Conservation (phyloP, 2,888 invertebrate species). For the Scrobipalpa costella region DNA sequence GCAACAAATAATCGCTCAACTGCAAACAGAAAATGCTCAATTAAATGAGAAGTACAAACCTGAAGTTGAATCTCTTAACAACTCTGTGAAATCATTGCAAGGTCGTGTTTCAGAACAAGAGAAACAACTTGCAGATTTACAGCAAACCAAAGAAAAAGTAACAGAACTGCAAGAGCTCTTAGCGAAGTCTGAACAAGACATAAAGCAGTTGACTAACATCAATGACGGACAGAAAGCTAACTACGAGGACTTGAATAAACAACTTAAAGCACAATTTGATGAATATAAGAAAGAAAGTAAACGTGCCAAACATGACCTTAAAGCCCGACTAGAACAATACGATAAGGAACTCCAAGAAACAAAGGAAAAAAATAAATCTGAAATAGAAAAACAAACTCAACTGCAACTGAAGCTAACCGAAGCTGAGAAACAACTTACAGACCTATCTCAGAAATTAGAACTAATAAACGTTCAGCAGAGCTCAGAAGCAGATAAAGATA, state of each 20-base stretch:
- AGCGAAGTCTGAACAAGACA: constrained; percentile 69
- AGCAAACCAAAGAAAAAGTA: constrained; percentile 63
- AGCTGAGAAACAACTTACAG: constrained; percentile 60
- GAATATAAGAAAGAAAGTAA: constrained; percentile 74
- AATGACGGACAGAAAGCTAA: constrained; percentile 75
- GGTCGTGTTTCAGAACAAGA: constrained; percentile 57
- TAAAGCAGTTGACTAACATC: constrained; percentile 68
- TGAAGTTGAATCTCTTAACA: constrained; percentile 67
- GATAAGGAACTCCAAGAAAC: constrained; percentile 66
- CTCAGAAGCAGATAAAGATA: constrained; percentile 64
- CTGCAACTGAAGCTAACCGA: constrained; percentile 62
- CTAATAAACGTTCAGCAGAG: constrained; percentile 67
- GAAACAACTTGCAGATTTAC: constrained; percentile 59
- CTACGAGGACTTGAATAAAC: constrained; percentile 73
- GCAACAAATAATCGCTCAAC: constrained; percentile 53
- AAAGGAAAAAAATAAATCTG: constrained; percentile 62
- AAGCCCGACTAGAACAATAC: constrained; percentile 80
- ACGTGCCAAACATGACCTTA: constrained; percentile 75
- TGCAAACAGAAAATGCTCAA: constrained; percentile 63
- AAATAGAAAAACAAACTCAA: constrained; percentile 64
- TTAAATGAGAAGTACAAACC: constrained; percentile 59
- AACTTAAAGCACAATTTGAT: constrained; percentile 67
- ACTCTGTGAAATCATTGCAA: constrained; percentile 57
- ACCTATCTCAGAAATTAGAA: constrained; percentile 70
- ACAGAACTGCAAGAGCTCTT: constrained; percentile 65